Evolutionary conservation across 2,888 invertebrate species (phyloP), one percentile per base, ranked within the genome.

Genomic region (Anticlea derivata): DNA sequence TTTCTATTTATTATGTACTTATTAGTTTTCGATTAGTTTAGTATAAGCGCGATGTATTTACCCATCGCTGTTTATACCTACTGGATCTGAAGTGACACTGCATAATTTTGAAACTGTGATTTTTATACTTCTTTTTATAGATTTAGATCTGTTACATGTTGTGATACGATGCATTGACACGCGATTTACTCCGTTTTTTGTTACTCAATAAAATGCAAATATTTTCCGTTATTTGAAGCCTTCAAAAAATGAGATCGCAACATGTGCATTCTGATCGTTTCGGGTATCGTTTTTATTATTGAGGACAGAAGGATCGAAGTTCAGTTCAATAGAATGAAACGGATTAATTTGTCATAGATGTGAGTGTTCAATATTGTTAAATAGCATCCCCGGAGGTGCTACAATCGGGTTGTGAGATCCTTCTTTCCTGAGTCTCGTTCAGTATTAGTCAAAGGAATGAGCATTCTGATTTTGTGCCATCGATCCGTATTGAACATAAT

Each of bases 31-130:
- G 48, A 41, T 77, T 72, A 71, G 76, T 74, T 81, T 80, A 74
- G 78, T 78, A 76, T 76, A 80, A 79, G 66, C 75, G 68, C 65
- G 78, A 83, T 78, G 78, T 78, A 80, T 77, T 78, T 50, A 56
- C 43, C 48, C 58, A 80, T 81, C 74, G 73, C 73, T 79, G 84
- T 84, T 85, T 83, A 78, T 75, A n/a, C n/a, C n/a, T n/a, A 80
- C 81, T 79, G 78, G 78, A 83, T 85, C 83, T 85, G 83, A 87
- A 83, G 86, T 85, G 86, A 86, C 86, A 81, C 86, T 83, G 90
- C 90, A 89, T 90, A 89, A 89, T 89, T 87, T 86, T 72, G 80
- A 78, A 89, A 87, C 90, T 90, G 90, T 90, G 90, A 90, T 90
- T 88, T 88, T 89, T 90, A 84, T 86, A 84, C 83, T 83, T 83